phyloP scores from a whole-genome alignment of 2,113 vertebrate species.

The Oreochromis aureus region DNA sequence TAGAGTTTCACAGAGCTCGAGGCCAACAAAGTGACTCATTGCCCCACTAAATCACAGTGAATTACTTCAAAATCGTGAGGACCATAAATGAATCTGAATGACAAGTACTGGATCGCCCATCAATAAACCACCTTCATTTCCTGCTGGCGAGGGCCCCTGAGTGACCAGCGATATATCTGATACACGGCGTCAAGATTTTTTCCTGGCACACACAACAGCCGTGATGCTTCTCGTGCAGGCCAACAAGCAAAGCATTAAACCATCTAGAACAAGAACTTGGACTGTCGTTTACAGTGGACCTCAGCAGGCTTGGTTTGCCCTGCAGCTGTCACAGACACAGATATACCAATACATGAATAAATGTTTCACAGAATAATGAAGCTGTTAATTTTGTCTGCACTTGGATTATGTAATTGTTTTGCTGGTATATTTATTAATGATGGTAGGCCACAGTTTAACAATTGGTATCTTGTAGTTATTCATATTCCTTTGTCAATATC shows the following conservation, averaged over 20 bases:
- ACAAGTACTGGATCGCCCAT: slow-evolving; percentile 37
- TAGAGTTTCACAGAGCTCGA: neutral
- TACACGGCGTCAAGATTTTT: neutral
- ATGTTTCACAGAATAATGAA: neutral
- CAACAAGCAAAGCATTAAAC: neutral
- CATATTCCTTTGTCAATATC: neutral
- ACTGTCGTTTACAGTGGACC: neutral
- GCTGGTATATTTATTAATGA: neutral
- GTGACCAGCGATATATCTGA: neutral
- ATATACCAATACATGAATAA: neutral
- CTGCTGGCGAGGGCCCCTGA: neutral
- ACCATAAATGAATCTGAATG: slow-evolving; percentile 42
- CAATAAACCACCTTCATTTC: slow-evolving; percentile 48
- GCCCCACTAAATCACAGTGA: slow-evolving; percentile 27
- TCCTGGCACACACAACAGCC: neutral
- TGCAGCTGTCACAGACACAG: neutral
- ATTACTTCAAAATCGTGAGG: slow-evolving; percentile 18
- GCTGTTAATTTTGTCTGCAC: neutral
- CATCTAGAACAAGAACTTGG: neutral
- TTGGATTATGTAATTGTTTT: neutral
- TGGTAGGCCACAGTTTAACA: neutral
- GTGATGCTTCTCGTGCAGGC: neutral
- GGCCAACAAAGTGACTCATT: slow-evolving; percentile 48
- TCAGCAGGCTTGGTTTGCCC: neutral
- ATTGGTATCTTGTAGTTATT: neutral